Base-by-base conservation (phyloP, 2,797 vertebrate species). In the Hafferia zeledoni region DNA sequence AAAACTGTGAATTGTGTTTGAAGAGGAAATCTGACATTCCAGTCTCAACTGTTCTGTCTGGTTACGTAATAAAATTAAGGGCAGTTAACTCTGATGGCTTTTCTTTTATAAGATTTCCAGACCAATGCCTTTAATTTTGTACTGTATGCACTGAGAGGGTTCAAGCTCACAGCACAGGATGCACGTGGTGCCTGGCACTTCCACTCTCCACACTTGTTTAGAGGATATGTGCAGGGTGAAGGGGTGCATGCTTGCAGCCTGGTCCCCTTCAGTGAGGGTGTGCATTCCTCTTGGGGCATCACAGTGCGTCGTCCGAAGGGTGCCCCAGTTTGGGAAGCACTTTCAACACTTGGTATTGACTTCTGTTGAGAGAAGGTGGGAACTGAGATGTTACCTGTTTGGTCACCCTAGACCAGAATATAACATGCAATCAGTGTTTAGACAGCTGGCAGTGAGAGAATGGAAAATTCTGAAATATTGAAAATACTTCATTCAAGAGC, bases 31-130 rank as follows among this genome's bases (percentile, higher is more conserved):
- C 76, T 94, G 84, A 95, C 95, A 96, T 96, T 97, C 95, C 96
- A 95, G 93, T 92, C 92, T 94, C 84, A 61, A 88, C 63, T 96
- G 91, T 96, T 95, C 90, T 95, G 75, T 96, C 88, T 95, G 77
- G 87, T 93, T 95, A 79, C 12, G 18, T 94, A 97, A 96, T 95
- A 96, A 96, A 96, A 92, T 72, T 67, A 87, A 95, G 94, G 94
- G 90, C 89, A 4, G 93, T 93, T 94, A 93, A 91, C 64, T 95
- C 70, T 71, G 74, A 64, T 83, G 91, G 61, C 47, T 95, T 91
- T 92, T 95, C 65, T 89, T 94, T 90, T 61, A 4, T 55, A 63
- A 89, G 70, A 35, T 60, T 84, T 90, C 64, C 78, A 93, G 92
- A 82, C 55, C 81, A 39, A 95, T 83, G 92, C 81, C 92, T 95